These are phyloP conservation scores for Geotrupes spiniger DNA, from an alignment of 2,888 invertebrate genomes.

Conservation along the genomic window DNA sequence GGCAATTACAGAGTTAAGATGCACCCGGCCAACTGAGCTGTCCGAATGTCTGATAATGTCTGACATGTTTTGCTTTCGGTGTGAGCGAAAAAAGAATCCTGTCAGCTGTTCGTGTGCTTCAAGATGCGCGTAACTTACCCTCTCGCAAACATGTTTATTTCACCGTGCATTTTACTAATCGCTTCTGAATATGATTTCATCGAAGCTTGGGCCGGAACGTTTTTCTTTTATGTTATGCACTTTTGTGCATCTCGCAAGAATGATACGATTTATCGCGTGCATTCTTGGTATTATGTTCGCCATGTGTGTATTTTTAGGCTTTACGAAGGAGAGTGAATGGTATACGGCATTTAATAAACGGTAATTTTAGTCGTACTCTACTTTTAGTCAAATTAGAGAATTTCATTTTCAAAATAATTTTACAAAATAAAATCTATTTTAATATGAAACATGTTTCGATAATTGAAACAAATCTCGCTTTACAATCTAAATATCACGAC, in stretches of 20 bases:
- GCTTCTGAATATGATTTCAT: conserved; percentile 25
- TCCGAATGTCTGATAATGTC: neutral
- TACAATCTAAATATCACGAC: too few species aligned
- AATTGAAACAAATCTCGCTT: too few species aligned
- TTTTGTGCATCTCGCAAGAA: conserved; percentile 8
- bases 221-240: conserved; percentile 12
- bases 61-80: conserved; percentile 1
- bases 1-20: conserved; percentile 2
- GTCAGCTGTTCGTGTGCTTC: conserved; percentile 22
- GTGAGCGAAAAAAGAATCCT: conserved; percentile 8
- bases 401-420: too few species aligned
- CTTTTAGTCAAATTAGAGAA: too few species aligned
- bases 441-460: too few species aligned
- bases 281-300: neutral
- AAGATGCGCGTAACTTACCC: conserved; percentile 17
- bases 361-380: too few species aligned
- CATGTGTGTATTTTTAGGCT: too few species aligned
- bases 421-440: too few species aligned
- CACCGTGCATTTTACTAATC: conserved; percentile 20
- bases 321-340: too few species aligned
- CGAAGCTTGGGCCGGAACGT: conserved; percentile 11
- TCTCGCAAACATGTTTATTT: conserved; percentile 21
- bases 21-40: neutral
- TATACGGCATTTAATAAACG: too few species aligned
- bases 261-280: conserved; percentile 1